Conservation (phyloP, 2,113 vertebrate species). For the Anas platyrhynchos region DNA sequence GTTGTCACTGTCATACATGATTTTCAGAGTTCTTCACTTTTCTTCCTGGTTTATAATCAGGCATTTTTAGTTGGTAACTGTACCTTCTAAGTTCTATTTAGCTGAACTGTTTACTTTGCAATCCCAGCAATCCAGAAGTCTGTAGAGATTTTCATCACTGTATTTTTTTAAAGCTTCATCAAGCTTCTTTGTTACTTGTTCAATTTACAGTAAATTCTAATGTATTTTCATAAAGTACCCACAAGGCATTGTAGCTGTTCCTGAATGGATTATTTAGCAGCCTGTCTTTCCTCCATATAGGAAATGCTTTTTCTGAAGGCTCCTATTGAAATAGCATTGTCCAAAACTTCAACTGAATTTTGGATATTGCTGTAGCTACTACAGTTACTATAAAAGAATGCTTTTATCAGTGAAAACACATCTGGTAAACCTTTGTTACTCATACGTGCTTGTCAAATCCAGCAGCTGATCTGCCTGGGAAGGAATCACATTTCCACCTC, state of each 20-base stretch:
- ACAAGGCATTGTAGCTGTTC: background rate
- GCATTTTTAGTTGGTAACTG: background rate
- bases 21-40: constrained; percentile 8
- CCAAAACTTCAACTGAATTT: background rate
- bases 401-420: background rate
- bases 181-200: background rate
- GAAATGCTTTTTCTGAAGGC: background rate
- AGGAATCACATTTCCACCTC: background rate
- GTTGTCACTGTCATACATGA: constrained; percentile 4
- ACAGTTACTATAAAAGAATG: background rate
- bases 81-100: background rate
- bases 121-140: background rate
- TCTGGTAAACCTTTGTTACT: background rate
- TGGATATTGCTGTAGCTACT: background rate
- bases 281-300: background rate
- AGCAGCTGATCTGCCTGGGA: background rate
- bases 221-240: background rate
- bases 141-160: background rate
- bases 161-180: background rate
- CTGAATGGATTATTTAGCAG: background rate
- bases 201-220: background rate
- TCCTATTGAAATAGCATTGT: background rate
- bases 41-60: background rate
- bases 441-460: background rate
- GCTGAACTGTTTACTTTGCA: background rate